These are phyloP conservation scores for Crocodylus rhombifer DNA, from an alignment of 2,797 vertebrate genomes.

Conservation along the genomic window DNA sequence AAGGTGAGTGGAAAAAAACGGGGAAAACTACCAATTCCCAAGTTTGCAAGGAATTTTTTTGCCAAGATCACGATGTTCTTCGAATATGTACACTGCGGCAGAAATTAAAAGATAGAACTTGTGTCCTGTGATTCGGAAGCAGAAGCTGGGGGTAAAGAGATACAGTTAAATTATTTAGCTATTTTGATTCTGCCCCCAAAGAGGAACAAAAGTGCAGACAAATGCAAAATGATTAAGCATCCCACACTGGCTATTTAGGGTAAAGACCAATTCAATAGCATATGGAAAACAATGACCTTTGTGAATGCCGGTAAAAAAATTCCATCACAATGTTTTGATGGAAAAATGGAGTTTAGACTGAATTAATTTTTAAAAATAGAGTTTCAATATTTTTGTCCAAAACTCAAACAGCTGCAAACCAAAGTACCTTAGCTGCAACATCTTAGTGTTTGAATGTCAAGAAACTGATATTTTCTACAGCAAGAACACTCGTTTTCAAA, in stretches of 20 bases:
- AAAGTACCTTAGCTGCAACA: background rate
- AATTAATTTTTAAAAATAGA: background rate
- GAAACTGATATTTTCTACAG: background rate
- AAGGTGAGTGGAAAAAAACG: constrained; percentile 27
- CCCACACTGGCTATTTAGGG: background rate
- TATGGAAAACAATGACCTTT: too few relatives aligned
- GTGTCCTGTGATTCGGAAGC: background rate
- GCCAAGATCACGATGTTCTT: background rate
- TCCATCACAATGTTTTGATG: background rate
- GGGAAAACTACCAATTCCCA: constrained; percentile 1
- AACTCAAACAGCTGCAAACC: background rate
- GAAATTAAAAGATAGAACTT: background rate
- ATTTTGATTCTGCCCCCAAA: background rate
- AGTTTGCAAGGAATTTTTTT: background rate
- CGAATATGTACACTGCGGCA: background rate
- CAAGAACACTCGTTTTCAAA: background rate
- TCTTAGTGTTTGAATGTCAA: background rate
- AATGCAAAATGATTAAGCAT: background rate
- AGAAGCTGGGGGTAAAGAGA: fast-evolving
- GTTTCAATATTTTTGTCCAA: background rate
- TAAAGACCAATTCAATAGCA: too few relatives aligned
- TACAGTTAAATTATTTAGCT: background rate
- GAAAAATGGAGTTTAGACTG: background rate
- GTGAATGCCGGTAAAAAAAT: background rate
- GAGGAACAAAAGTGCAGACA: background rate